Conservation (phyloP, 2,888 invertebrate species). For the Stenurella melanura region DNA sequence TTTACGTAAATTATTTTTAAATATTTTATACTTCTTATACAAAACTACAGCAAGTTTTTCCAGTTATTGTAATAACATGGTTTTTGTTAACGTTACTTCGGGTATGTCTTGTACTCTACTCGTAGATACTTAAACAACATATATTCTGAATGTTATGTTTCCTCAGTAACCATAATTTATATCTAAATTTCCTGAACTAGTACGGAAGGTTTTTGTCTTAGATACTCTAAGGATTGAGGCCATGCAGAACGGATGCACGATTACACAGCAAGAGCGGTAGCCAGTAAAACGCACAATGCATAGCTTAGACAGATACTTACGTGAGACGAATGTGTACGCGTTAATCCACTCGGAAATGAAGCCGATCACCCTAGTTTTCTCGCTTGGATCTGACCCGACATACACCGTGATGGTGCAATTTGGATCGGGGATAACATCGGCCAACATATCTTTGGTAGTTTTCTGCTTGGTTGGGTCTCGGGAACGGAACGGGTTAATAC, state of each 20-base stretch:
- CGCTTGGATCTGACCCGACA: constrained; percentile 59
- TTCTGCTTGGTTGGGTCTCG: constrained; percentile 64
- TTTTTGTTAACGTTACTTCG: background rate
- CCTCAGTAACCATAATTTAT: constrained; percentile 12
- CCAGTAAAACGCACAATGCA: constrained; percentile 49
- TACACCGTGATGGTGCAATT: constrained; percentile 76
- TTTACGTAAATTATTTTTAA: too few relatives aligned
- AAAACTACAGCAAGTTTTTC: too few relatives aligned
- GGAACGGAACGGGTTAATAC: constrained; percentile 64
- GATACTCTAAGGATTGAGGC: constrained; percentile 41
- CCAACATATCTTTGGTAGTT: constrained; percentile 70
- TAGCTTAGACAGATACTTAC: constrained; percentile 75
- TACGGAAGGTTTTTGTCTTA: constrained; percentile 3
- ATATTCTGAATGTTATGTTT: constrained; percentile 21
- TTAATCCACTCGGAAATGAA: constrained; percentile 83
- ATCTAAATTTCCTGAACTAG: constrained; percentile 32
- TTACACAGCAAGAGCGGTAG: constrained; percentile 58
- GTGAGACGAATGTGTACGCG: constrained; percentile 81
- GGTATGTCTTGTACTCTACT: background rate
- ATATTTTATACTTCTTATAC: too few relatives aligned
- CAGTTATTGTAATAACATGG: background rate
- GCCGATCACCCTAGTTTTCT: constrained; percentile 76
- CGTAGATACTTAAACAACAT: constrained; percentile 12
- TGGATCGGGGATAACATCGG: constrained; percentile 69
- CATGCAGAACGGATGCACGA: constrained; percentile 49